Evolutionary conservation across 1,140 invertebrate species (phyloP).

Genomic region (Grapholita molesta): DNA sequence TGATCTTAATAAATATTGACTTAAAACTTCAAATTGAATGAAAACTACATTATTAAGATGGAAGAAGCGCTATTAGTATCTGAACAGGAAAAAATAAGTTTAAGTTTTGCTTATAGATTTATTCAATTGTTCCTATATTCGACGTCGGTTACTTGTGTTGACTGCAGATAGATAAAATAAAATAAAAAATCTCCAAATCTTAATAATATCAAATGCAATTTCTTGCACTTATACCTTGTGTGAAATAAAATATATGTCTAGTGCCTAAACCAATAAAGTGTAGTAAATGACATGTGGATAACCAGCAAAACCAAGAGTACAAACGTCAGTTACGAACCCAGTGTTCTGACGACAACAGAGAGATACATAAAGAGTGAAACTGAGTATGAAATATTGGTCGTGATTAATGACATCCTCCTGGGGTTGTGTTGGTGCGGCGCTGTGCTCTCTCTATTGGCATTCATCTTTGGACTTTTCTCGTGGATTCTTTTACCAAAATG

Average conservation of each 20-base stretch:
- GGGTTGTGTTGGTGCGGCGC: background rate
- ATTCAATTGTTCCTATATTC: too few species aligned
- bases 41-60: too few species aligned
- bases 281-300: too few species aligned
- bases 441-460: background rate
- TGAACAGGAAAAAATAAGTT: background rate
- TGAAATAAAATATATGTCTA: too few species aligned
- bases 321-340: background rate
- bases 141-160: too few species aligned
- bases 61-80: background rate
- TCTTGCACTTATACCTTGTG: background rate
- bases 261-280: background rate
- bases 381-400: background rate
- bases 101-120: background rate
- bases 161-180: too few species aligned
- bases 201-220: background rate
- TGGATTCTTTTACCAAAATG: background rate
- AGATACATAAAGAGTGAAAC: background rate
- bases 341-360: background rate
- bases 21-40: too few species aligned
- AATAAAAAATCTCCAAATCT: too few species aligned
- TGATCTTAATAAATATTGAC: background rate
- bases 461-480: background rate
- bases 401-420: background rate
- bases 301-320: background rate